Conservation (phyloP, 2,113 vertebrate species). For the Xenopus laevis region DNA sequence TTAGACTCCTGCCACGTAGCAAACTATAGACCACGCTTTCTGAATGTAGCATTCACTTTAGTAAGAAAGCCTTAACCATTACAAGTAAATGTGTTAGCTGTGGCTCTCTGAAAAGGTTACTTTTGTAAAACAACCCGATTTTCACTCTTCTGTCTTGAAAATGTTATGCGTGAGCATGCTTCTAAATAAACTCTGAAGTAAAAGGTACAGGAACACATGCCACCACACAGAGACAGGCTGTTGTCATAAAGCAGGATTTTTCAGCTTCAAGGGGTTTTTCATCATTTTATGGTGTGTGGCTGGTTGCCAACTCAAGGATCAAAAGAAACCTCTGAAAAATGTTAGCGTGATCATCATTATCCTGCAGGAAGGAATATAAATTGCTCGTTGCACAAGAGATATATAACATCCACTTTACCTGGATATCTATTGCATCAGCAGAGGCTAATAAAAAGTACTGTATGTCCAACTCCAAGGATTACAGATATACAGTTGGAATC, state of each 20-base stretch:
- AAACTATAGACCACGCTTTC: too few relatives aligned
- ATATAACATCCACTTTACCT: neutral
- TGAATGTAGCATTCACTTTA: too few relatives aligned
- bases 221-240: neutral
- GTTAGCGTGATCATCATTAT: neutral
- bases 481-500: too few relatives aligned
- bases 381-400: neutral
- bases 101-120: too few relatives aligned
- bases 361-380: neutral
- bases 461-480: too few relatives aligned
- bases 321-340: neutral
- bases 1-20: too few relatives aligned
- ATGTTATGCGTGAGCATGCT: neutral
- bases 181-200: neutral
- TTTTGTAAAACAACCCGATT: neutral
- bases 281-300: neutral
- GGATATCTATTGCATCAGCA: neutral
- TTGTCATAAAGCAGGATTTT: conserved; percentile 1
- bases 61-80: too few relatives aligned
- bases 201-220: neutral
- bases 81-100: too few relatives aligned
- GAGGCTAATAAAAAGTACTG: neutral
- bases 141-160: neutral
- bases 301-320: neutral
- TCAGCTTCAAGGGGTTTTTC: neutral